Base-by-base conservation (phyloP, 2,113 vertebrate species). In the Semnopithecus entellus region DNA sequence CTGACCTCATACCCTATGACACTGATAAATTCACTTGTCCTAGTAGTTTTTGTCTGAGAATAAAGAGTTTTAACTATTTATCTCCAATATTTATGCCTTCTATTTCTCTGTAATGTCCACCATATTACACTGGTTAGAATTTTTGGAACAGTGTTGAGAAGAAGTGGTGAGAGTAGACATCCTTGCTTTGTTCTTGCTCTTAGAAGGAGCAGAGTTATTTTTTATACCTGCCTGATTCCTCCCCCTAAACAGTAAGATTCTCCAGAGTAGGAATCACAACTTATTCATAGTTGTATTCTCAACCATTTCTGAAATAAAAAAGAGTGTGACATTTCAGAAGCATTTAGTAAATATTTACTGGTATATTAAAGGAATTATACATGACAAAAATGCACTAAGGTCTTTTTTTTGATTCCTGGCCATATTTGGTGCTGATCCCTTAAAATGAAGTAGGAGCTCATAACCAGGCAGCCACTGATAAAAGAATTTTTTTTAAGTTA, bases 1-100 rank as follows among this genome's bases (percentile, higher is more conserved):
- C 32, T 59, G 55, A 95, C 23, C 23, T 82, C 87, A 59, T 61
- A 61, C 48, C 22, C 18, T 13, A 11, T 43, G n/a, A 75, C 57
- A 43, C 3, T 59, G 38, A 38, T 50, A 90, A 89, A 76, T 76
- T 61, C 40, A 73, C 17, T 50, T 64, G 0, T 66, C 57, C 30
- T 92, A 45, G 22, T 52, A 57, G 73, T 43, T 96, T 81, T 70
- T 81, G 14, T 85, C n/a, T 90, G 78, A 92, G 14, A 68, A 92
- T 73, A 72, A 88, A 66, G 64, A 22, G 30, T 84, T 72, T 84
- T 95, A 59, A 43, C 73, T 91, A 90, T 90, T 92, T 40, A 59
- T 38, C 10, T 22, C 6, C 43, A 70, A 35, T 92, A 73, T 75
- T 94, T 68, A 14, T 92, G 7, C 6, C 48, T 89, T 40, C 73